Evolutionary conservation across 2,888 invertebrate species (phyloP), one percentile per base, ranked within the genome.

Genomic region (Microchrysa polita): DNA sequence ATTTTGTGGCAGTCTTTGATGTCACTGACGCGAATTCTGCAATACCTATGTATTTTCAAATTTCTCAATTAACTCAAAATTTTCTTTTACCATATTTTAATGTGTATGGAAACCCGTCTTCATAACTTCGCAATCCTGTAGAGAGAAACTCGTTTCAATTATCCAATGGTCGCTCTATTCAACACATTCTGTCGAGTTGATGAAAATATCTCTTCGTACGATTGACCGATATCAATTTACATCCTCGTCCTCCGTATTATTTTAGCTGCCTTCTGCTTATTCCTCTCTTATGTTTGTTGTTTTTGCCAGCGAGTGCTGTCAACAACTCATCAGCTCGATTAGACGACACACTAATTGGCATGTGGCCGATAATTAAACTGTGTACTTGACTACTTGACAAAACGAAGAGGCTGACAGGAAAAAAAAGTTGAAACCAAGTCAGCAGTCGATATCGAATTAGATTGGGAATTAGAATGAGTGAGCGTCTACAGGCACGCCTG

Each of bases 341-440:
- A 9, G 40, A 65, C 44, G 16, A 65, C 40, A 65, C 69, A 18
- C 69, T 69, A 69, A 69, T 69, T 69, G 69, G 57, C 57, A 55
- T 69, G 57, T 55, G 69, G 69, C 57, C 69, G 55, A 69, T 57
- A 57, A 57, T 69, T 55, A 57, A 69, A 69, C 4, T 27, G 57
- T 69, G 55, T 57, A 55, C 55, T 67, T 69, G 40, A 55, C 34
- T 69, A 20, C 14, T 69, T 69, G 55, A 65, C 65, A 48, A 42
- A 42, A 57, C 55, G 44, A 57, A 42, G 63, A 40, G 42, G 16
- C 42, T 12, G 16, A 63, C 10, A 53, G 27, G 34, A 27, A 23
- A 53, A 34, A 53, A 16, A n/a, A n/a, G n/a, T n/a, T 12, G 40
- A 53, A n/a, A 60, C 14, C 12, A 60, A 23, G 23, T 12, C 12